Percentiles rank a stretch among this genome's conserved stretches.
These are phyloP conservation scores for Neoniphon sammara DNA, from an alignment of 2,797 vertebrate genomes.

Conservation along the genomic window DNA sequence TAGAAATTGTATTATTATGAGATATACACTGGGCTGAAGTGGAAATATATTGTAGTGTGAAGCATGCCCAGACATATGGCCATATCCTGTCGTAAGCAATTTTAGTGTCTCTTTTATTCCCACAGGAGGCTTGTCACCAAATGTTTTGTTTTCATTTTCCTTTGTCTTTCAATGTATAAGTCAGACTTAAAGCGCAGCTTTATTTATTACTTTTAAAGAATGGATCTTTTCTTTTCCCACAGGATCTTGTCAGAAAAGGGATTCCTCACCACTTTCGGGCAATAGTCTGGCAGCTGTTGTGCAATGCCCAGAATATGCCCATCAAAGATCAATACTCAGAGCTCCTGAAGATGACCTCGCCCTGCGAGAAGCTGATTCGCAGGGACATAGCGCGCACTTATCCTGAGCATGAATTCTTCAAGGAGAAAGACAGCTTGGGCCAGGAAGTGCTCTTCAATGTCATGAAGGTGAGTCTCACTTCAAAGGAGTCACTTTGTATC, in stretches of 20 bases:
- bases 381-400: constrained; percentile 98
- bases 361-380: constrained; percentile 97
- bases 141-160: neutral
- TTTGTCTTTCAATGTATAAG: neutral
- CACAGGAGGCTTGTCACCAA: neutral
- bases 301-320: constrained; percentile 94
- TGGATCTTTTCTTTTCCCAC: constrained; percentile 6
- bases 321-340: constrained; percentile 99
- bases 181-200: neutral
- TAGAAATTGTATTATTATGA: constrained; percentile 44
- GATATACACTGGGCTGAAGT: constrained; percentile 29
- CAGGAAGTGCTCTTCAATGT: constrained; percentile 99
- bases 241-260: constrained; percentile 97
- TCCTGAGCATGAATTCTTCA: constrained; percentile 98
- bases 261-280: constrained; percentile 98
- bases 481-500: neutral
- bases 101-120: constrained; percentile 36
- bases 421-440: constrained; percentile 97
- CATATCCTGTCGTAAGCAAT: constrained; percentile 29
- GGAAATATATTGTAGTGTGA: constrained; percentile 11
- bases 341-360: constrained; percentile 97
- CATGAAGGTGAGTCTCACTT: constrained; percentile 90
- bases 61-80: neutral
- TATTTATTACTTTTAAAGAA: neutral
- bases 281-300: constrained; percentile 98